Base-by-base conservation (phyloP, 2,113 vertebrate genomes). In the Orthonyx spaldingii region DNA sequence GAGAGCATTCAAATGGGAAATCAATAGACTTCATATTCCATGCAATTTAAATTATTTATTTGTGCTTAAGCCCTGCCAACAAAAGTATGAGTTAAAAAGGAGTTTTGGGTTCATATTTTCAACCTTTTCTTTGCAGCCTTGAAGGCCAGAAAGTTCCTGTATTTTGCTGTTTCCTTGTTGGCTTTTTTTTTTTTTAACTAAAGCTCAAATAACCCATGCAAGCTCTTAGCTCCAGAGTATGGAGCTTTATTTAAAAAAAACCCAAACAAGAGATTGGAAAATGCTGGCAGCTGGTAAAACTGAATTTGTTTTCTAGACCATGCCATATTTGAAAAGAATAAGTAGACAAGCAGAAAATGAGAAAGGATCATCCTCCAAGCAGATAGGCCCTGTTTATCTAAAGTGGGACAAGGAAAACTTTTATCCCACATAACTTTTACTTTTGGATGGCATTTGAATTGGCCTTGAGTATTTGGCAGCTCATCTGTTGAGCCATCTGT, bases 401-500 rank as follows among this genome's bases (percentile, higher is more conserved):
- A 80, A 95, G 14, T 69, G 59, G 75, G 59, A 59, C 82, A 74
- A 63, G 63, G 27, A 90, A 83, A 96, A 95, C 75, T 96, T 97
- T 74, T 74, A 77, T 95, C 56, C 68, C 85, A 74, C 70, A 82
- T 91, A 68, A 93, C 77, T 95, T 96, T 94, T 86, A 86, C 74
- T 96, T 91, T 96, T 91, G 87, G 82, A 65, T 96, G 94, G 91
- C 79, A 93, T 96, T 93, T 96, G 82, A 91, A 88, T 79, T 93
- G 87, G 82, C 71, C 87, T 70, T 52, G 78, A 70, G 53, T 79
- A 47, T 94, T 95, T 94, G 75, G 87, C 90, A 95, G 94, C 79
- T 96, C 87, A 63, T 94, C 93, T 96, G 83, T 74, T 84, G 88
- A 95, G 60, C 95, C 92, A 93, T 94, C 94, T 97, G 94, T 84